These are phyloP conservation scores for Semnopithecus entellus DNA, from an alignment of 2,113 vertebrate genomes.

Conservation along the genomic window DNA sequence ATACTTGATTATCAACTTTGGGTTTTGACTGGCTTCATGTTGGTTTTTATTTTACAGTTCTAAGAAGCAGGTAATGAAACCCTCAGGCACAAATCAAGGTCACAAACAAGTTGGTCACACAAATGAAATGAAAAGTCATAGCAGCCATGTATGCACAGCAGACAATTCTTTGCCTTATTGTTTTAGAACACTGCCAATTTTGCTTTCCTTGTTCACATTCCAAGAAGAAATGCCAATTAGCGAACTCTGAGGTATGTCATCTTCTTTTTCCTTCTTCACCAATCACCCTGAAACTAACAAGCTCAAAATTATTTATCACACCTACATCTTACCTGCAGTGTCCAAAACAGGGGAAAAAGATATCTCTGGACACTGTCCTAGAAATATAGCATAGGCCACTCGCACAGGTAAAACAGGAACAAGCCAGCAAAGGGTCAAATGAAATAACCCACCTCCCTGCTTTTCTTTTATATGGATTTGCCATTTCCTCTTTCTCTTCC, in stretches of 20 bases:
- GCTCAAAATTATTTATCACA: background rate
- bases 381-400: background rate
- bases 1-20: background rate
- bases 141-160: background rate
- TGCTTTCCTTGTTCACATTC: background rate
- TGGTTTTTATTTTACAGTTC: background rate
- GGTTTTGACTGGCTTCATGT: background rate
- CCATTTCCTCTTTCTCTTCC: background rate
- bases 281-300: background rate
- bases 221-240: slow-evolving; percentile 32
- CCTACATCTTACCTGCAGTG: background rate
- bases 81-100: background rate
- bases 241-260: background rate
- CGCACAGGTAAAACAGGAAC: background rate
- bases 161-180: background rate
- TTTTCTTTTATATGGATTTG: background rate
- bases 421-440: background rate
- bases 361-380: background rate
- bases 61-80: background rate
- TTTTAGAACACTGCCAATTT: background rate
- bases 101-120: background rate
- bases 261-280: background rate
- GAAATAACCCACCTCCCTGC: background rate
- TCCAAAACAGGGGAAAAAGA: background rate
- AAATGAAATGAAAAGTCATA: background rate